A percentile compares a stretch with the other conserved stretches of the same genome.
phyloP scores from a whole-genome alignment of 1,140 invertebrate species.

The Tribolium madens region DNA sequence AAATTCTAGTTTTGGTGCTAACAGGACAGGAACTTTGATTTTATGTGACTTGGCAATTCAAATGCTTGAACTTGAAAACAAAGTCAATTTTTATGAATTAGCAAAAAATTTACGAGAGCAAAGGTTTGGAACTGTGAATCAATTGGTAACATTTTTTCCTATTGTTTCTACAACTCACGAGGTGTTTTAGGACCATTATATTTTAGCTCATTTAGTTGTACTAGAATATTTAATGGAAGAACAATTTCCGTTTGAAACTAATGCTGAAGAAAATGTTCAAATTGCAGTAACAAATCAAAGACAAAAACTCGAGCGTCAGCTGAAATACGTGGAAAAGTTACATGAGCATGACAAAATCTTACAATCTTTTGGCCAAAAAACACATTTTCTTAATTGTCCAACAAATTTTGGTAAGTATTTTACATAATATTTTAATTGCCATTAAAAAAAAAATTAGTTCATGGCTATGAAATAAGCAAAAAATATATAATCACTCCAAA shows the following conservation, averaged over 20 bases:
- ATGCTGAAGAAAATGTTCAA: not conserved
- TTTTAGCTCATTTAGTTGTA: not conserved
- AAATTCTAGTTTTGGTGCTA: not conserved
- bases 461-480: not conserved
- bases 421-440: not conserved
- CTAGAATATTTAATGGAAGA: not conserved
- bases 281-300: too few relatives aligned
- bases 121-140: not conserved
- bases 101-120: not conserved
- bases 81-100: not conserved
- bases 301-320: not conserved
- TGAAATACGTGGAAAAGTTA: not conserved
- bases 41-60: not conserved
- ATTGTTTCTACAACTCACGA: not conserved
- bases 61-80: not conserved
- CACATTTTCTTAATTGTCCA: not conserved
- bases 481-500: not conserved
- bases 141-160: not conserved
- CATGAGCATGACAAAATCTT: not conserved
- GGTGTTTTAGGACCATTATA: not conserved
- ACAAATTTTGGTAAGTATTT: not conserved
- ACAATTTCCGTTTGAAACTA: not conserved
- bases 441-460: not conserved
- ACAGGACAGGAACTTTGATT: constrained; percentile 1
- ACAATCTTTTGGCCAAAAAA: not conserved